Evolutionary conservation across 2,797 vertebrate species (phyloP).

Genomic region (Alauda arvensis): DNA sequence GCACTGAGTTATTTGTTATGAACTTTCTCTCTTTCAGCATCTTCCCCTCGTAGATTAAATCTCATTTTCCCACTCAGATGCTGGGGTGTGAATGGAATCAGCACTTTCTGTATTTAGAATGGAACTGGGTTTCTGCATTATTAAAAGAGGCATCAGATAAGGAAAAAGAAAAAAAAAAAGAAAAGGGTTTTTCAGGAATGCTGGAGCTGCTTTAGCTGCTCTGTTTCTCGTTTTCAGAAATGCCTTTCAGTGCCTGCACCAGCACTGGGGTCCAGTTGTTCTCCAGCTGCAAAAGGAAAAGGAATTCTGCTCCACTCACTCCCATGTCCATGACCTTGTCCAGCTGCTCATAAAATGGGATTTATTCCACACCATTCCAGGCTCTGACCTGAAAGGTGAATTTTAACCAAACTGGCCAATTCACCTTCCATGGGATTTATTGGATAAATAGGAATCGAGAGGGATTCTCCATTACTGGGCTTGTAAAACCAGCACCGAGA

Average conservation of each 20-base stretch:
- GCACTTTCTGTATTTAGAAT: background rate
- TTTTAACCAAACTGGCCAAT: background rate
- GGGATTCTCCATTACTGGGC: background rate
- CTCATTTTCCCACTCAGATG: slow-evolving; percentile 5
- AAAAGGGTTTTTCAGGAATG: background rate
- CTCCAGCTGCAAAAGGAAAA: background rate
- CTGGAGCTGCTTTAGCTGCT: background rate
- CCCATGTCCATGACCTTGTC: background rate
- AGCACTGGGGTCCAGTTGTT: background rate
- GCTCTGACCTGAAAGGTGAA: background rate
- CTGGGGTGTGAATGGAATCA: background rate
- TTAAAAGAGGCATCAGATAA: background rate
- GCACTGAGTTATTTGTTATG: background rate
- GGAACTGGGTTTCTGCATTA: background rate
- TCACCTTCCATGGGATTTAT: background rate
- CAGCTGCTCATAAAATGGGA: background rate
- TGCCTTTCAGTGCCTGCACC: background rate
- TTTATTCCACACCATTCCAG: background rate
- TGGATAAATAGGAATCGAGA: background rate
- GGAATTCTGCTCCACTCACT: background rate
- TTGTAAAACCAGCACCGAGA: background rate
- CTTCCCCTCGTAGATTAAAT: background rate
- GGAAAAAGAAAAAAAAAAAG: background rate
- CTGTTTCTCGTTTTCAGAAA: background rate
- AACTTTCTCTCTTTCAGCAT: slow-evolving; percentile 13